These are phyloP conservation scores for Alloscopus bannaensis DNA, from an alignment of 2,888 invertebrate genomes.

Conservation along the genomic window DNA sequence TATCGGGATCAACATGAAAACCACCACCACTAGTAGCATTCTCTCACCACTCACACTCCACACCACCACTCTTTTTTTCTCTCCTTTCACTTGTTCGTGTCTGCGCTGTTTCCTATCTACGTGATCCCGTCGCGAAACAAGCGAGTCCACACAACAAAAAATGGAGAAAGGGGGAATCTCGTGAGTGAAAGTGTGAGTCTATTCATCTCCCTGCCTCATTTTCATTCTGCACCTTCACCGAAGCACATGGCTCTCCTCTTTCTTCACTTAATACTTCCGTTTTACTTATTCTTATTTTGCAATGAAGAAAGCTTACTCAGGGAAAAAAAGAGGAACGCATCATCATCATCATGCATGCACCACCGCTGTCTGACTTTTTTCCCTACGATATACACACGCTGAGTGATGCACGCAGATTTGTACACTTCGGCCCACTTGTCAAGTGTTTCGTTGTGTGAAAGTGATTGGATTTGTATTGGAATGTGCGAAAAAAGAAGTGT, in stretches of 20 bases:
- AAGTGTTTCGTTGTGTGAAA: slow-evolving; percentile 24
- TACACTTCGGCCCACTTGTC: too few relatives aligned
- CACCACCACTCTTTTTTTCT: background rate
- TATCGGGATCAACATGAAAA: background rate
- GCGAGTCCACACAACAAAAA: slow-evolving; percentile 7
- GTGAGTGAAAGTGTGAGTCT: slow-evolving; percentile 54
- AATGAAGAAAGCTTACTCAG: too few relatives aligned
- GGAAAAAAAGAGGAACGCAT: too few relatives aligned
- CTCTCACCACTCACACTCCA: background rate
- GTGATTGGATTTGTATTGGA: slow-evolving; percentile 20
- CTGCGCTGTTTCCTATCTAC: background rate
- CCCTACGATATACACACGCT: too few relatives aligned
- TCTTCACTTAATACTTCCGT: slow-evolving; percentile 35
- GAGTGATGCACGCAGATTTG: too few relatives aligned
- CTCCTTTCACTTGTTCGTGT: background rate
- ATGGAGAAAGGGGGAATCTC: background rate
- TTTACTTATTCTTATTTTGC: too few relatives aligned
- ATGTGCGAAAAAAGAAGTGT: background rate
- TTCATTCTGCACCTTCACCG: slow-evolving; percentile 56
- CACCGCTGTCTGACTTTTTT: too few relatives aligned
- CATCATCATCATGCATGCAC: slow-evolving; percentile 23
- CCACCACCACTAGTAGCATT: slow-evolving; percentile 23
- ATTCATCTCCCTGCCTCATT: slow-evolving; percentile 55
- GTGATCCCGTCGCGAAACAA: background rate
- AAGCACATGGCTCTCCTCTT: slow-evolving; percentile 43